These are phyloP conservation scores for Parazoanthus swiftii DNA, from an alignment of 92 coral and sea anemone genomes.

Conservation along the genomic window DNA sequence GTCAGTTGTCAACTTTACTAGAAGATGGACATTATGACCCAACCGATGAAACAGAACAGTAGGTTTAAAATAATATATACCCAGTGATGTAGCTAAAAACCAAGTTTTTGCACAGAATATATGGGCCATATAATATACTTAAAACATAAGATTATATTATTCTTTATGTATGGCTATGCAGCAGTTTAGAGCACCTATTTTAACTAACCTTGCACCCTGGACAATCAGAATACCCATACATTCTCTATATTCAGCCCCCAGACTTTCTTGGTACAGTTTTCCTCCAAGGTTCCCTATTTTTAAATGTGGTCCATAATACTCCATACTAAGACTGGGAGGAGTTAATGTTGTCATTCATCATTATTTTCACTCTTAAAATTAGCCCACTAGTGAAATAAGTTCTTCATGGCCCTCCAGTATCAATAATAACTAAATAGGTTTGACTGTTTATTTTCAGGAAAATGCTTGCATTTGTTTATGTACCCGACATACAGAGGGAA, in stretches of 20 bases:
- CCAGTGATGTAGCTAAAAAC: constrained; percentile 27
- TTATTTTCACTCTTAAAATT: constrained; percentile 19
- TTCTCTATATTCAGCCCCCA: constrained; percentile 17
- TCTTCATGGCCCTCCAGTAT: constrained; percentile 7
- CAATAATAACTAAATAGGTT: constrained; percentile 26
- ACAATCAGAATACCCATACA: constrained; percentile 7
- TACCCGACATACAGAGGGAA: constrained; percentile 68
- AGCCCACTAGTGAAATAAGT: not conserved
- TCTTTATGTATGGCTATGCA: constrained; percentile 13
- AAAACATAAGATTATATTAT: constrained; percentile 7
- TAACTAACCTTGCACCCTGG: not conserved
- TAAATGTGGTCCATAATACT: constrained; percentile 3
- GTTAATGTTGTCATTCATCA: constrained; percentile 9
- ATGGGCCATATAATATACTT: constrained; percentile 17
- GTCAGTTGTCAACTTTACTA: constrained; percentile 52
- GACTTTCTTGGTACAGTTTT: constrained; percentile 16
- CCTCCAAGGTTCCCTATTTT: constrained; percentile 12
- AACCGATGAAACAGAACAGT: constrained; percentile 53
- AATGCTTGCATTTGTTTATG: constrained; percentile 20
- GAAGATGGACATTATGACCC: constrained; percentile 77
- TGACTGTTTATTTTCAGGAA: constrained; percentile 32
- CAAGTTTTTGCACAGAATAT: constrained; percentile 1
- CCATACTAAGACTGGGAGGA: constrained; percentile 12
- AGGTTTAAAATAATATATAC: constrained; percentile 20
- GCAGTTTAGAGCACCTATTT: constrained; percentile 10